Percentiles rank a stretch among this genome's conserved stretches.
Conservation (phyloP, 2,797 vertebrate species). For the Ptychadena robeensis region DNA sequence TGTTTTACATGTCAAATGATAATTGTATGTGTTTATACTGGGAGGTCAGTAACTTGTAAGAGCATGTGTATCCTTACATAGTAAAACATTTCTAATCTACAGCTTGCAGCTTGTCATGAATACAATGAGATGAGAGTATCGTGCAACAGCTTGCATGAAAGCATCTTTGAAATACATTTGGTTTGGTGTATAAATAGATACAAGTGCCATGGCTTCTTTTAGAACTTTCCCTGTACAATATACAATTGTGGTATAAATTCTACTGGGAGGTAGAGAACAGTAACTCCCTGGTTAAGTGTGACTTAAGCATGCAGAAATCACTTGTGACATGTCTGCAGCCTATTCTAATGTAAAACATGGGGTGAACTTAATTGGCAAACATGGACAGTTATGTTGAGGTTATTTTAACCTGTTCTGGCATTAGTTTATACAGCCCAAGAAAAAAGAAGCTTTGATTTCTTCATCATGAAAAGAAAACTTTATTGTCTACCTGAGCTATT, state of each 20-base stretch:
- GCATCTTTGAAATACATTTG: background rate
- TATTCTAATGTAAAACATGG: background rate
- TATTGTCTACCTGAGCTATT: background rate
- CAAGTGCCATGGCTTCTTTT: background rate
- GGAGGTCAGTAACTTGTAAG: background rate
- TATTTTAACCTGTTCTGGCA: background rate
- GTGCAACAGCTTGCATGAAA: background rate
- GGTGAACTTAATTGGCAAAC: background rate
- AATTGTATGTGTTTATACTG: background rate
- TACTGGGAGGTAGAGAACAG: background rate
- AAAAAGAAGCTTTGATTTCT: background rate
- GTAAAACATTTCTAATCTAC: background rate
- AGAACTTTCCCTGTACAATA: background rate
- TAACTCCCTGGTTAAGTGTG: background rate
- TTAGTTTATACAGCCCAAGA: background rate
- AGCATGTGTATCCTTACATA: background rate
- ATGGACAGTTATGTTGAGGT: background rate
- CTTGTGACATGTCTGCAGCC: background rate
- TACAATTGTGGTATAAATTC: background rate
- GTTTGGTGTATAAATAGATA: background rate
- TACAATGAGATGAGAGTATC: background rate
- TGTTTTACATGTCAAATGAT: background rate
- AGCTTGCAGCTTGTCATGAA: background rate
- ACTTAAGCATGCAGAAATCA: background rate
- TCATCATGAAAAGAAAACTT: background rate